Evolutionary conservation across 2,888 invertebrate genomes (phyloP).

Genomic region (Orchestes rusci): DNA sequence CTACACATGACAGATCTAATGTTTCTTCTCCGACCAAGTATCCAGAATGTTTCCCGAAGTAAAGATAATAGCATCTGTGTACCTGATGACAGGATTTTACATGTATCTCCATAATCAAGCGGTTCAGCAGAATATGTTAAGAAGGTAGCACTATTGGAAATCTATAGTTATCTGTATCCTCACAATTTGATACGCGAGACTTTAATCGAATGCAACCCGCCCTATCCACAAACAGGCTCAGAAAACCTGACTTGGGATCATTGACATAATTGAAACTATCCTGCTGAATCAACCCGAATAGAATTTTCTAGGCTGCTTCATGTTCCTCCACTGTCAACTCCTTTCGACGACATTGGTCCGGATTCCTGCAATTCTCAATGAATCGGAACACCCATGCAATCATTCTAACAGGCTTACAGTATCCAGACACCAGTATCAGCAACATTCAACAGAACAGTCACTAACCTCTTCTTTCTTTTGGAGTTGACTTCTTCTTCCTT

Average conservation of each 20-base stretch:
- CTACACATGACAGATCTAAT: slow-evolving; percentile 22
- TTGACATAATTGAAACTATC: slow-evolving; percentile 7
- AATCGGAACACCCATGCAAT: too few species aligned
- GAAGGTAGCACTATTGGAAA: slow-evolving; percentile 19
- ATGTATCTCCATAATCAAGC: slow-evolving; percentile 18
- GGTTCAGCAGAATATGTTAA: slow-evolving; percentile 14
- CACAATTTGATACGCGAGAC: slow-evolving; percentile 5
- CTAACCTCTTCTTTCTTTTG: too few species aligned
- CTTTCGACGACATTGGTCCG: too few species aligned
- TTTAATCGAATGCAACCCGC: slow-evolving; percentile 14
- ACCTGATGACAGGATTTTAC: slow-evolving; percentile 20
- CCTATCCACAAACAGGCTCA: too few species aligned
- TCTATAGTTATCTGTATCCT: too few species aligned
- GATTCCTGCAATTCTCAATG: too few species aligned
- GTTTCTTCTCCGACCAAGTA: slow-evolving; percentile 22
- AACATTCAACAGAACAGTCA: too few species aligned
- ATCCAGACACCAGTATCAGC: too few species aligned
- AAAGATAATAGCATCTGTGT: slow-evolving; percentile 24
- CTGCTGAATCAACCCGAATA: not conserved
- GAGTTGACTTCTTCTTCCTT: slow-evolving; percentile 11
- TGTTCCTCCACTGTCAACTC: not conserved
- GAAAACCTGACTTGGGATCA: too few species aligned
- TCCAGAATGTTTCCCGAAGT: too few species aligned
- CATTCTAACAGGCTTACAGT: slow-evolving; percentile 21
- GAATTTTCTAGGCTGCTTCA: not conserved